These are phyloP conservation scores for Lasioglossum oenotherae DNA, from an alignment of 2,888 invertebrate species.

Conservation along the genomic window DNA sequence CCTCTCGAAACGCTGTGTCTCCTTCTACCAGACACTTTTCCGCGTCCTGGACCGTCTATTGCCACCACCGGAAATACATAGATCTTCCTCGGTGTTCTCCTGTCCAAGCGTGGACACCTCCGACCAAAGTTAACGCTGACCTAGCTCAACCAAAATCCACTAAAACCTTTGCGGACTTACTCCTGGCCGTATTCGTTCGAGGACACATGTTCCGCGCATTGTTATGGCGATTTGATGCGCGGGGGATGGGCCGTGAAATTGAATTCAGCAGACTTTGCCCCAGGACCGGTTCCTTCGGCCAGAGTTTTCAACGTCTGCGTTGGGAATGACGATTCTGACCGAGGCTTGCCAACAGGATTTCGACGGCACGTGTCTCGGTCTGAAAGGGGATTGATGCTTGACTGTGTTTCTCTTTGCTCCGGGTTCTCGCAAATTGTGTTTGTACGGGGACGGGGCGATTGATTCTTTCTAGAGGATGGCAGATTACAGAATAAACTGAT, in stretches of 20 bases:
- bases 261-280: constrained; percentile 9
- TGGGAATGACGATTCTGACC: neutral
- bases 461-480: neutral
- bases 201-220: neutral
- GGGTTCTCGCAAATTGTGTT: neutral
- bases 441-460: neutral
- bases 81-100: constrained; percentile 42
- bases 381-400: neutral
- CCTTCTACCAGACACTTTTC: constrained; percentile 20
- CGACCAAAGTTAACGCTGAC: constrained; percentile 31
- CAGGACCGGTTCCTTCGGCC: neutral
- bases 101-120: constrained; percentile 4
- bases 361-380: neutral
- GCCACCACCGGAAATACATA: constrained; percentile 41
- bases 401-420: neutral
- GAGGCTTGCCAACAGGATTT: neutral
- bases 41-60: constrained; percentile 5
- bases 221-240: constrained; percentile 3
- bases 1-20: neutral
- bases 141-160: constrained; percentile 41
- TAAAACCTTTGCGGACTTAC: constrained; percentile 7
- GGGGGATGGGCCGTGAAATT: constrained; percentile 15
- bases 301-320: neutral
- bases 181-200: constrained; percentile 5
- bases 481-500: neutral